Percentiles rank a stretch among this genome's conserved stretches.
phyloP scores from a whole-genome alignment of 2,888 invertebrate species.

The Heteropelma amictum region DNA sequence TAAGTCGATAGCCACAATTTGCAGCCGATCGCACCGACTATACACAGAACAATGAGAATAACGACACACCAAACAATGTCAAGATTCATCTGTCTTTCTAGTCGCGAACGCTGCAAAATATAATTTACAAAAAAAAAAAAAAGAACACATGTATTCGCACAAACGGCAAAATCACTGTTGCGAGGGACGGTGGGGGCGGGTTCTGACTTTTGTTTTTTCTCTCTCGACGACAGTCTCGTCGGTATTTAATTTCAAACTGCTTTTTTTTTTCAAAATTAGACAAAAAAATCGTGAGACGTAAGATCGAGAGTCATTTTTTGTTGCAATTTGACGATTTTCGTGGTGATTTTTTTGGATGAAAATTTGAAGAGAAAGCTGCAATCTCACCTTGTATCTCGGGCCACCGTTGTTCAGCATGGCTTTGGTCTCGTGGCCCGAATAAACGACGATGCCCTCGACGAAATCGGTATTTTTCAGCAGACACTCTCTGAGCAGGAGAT shows the following conservation, averaged over 20 bases:
- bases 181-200: no score
- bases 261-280: no score
- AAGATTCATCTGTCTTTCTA: slow-evolving; percentile 96
- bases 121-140: not conserved
- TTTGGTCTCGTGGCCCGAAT: slow-evolving; percentile 98
- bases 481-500: slow-evolving; percentile 95
- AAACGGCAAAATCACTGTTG: not conserved
- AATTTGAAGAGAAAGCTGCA: not conserved
- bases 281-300: no score
- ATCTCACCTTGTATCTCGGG: slow-evolving; percentile 82
- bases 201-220: no score
- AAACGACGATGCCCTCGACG: slow-evolving; percentile 97
- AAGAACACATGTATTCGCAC: not conserved
- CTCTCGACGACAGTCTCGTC: no score
- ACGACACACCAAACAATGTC: slow-evolving; percentile 98
- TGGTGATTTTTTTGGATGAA: no score
- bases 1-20: slow-evolving; percentile 89
- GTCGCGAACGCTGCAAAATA: slow-evolving; percentile 88
- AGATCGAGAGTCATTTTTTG: no score
- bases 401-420: slow-evolving; percentile 98
- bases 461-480: slow-evolving; percentile 97
- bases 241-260: no score
- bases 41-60: slow-evolving; percentile 92
- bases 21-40: slow-evolving; percentile 94
- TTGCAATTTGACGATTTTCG: no score